Evolutionary conservation across 2,888 invertebrate species (phyloP), one percentile per base, ranked within the genome.

Genomic region (Andrena trimmerana): DNA sequence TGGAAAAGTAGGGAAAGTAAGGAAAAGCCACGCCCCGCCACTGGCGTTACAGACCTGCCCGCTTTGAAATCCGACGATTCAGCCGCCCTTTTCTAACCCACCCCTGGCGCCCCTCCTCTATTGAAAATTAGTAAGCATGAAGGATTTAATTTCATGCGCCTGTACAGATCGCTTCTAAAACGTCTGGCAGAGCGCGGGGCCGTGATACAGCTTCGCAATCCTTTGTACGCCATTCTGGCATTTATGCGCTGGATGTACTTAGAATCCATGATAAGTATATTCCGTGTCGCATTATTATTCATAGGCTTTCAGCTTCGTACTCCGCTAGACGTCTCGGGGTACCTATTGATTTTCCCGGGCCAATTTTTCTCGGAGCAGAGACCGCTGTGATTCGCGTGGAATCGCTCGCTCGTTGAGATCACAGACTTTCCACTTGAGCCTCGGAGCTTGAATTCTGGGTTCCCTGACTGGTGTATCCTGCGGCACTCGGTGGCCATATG

Each of bases 251-350:
- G 50, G 67, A 68, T 60, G 74, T 78, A 84, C 66, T 88, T 88
- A 74, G 71, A 78, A 73, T 76, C 71, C 70, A 65, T 52, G 79
- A 86, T 81, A 74, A 84, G 81, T 77, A 78, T 81, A 77, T 72
- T 75, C 72, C 82, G 77, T 66, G 81, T 81, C 78, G 72, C 84
- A 83, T 88, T 88, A 86, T 84, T 88, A 88, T 88, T 88, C 87
- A 86, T 82, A 79, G 74, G 71, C 75, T 70, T 72, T 72, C 73
- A 70, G 36, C 70, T 80, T 75, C 77, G n/a, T 77, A 77, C 82
- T 63, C 72, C 60, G 73, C 24, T 52, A 68, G 73, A 75, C 79
- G 59, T 86, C 62, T 48, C 72, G 59, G 29, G 27, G 63, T 48
- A 33, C 62, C 36, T 74, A 81, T 84, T 70, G 85, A 84, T 85